phyloP scores from a whole-genome alignment of 2,113 vertebrate genomes.

The Lynx canadensis region DNA sequence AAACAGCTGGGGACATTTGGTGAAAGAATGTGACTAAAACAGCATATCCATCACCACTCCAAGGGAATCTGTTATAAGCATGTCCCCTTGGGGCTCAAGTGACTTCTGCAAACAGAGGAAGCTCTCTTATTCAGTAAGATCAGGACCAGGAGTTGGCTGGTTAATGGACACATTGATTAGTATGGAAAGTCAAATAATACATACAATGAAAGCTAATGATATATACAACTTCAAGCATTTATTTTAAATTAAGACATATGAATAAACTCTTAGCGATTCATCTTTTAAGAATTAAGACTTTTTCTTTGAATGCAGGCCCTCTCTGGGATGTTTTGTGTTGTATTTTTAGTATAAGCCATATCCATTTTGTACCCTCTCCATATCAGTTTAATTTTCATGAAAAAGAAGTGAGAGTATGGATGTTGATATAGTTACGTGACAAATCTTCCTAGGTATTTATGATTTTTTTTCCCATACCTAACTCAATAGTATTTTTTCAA shows the following conservation, averaged over 20 bases:
- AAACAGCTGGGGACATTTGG: background rate
- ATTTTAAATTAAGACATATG: background rate
- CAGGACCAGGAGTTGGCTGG: background rate
- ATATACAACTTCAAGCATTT: background rate
- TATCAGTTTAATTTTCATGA: constrained; percentile 9
- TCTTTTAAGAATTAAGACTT: background rate
- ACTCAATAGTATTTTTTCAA: background rate
- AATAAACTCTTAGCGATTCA: background rate
- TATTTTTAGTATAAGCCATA: background rate
- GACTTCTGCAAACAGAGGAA: background rate
- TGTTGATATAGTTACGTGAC: background rate
- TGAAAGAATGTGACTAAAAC: background rate
- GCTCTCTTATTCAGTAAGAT: background rate
- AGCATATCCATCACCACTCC: background rate
- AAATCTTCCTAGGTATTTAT: background rate
- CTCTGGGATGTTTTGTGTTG: background rate
- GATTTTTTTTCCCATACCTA: background rate
- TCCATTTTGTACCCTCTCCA: background rate
- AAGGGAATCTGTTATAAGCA: background rate
- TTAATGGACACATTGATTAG: background rate
- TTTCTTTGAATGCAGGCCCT: background rate
- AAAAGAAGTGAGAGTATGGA: background rate
- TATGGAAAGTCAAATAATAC: background rate
- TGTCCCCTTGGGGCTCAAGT: background rate
- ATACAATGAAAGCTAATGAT: background rate